Percentiles rank a stretch among this genome's conserved stretches.
phyloP scores from a whole-genome alignment of 37 sponge, comb jelly and placozoan species.

The Bolinopsis microptera region DNA sequence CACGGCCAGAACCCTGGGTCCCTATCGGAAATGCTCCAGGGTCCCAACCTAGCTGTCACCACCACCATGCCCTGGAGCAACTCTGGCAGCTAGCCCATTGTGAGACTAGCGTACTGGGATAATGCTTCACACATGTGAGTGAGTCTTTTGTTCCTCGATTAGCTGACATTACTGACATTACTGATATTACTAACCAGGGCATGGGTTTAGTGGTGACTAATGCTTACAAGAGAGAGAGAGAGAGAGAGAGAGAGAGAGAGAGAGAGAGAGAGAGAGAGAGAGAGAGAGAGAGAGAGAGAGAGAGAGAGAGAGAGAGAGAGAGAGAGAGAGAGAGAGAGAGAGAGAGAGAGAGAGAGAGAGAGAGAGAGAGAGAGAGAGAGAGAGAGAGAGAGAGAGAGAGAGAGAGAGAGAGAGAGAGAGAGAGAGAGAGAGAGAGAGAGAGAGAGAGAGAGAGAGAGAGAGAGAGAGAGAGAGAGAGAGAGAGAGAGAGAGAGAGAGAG shows the following conservation, averaged over 20 bases:
- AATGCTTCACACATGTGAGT: too few relatives aligned
- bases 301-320: background rate
- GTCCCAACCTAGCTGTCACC: too few relatives aligned
- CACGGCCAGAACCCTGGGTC: too few relatives aligned
- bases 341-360: slow-evolving; percentile 10
- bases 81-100: too few relatives aligned
- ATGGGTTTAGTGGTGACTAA: too few relatives aligned
- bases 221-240: too few relatives aligned
- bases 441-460: background rate
- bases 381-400: background rate
- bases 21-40: too few relatives aligned
- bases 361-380: background rate
- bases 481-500: slow-evolving; percentile 33
- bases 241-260: background rate
- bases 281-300: background rate
- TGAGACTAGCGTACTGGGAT: too few relatives aligned
- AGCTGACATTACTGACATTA: too few relatives aligned
- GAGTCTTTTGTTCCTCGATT: too few relatives aligned
- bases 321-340: background rate
- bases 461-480: background rate
- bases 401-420: background rate
- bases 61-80: too few relatives aligned
- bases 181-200: too few relatives aligned
- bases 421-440: background rate
- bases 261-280: background rate